A percentile compares a stretch with the other conserved stretches of the same genome.
Evolutionary conservation across 1,140 invertebrate genomes (phyloP).

Genomic region (Oedothorax gibbosus): DNA sequence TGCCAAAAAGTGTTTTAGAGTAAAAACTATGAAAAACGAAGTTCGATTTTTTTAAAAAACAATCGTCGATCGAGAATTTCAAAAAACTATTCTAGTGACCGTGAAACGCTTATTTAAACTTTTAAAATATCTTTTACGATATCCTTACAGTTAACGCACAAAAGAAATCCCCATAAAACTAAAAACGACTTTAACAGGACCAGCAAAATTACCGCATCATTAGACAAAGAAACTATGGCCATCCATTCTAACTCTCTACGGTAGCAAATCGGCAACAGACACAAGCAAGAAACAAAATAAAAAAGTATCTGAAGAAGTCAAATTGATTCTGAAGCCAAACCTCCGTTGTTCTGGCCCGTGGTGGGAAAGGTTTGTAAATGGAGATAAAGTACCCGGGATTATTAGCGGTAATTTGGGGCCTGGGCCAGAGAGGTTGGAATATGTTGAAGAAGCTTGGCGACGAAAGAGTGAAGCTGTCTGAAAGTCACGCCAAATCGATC

Average conservation of each 20-base stretch:
- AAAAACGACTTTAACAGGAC: background rate
- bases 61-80: too few species aligned
- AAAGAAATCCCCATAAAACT: too few species aligned
- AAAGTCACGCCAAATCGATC: too few species aligned
- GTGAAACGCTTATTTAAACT: too few species aligned
- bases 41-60: too few species aligned
- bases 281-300: conserved; percentile 8
- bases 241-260: background rate
- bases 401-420: conserved; percentile 24
- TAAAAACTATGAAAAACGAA: too few species aligned
- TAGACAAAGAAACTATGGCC: conserved; percentile 15
- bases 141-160: too few species aligned
- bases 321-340: conserved; percentile 27
- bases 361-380: conserved; percentile 19
- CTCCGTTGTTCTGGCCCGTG: conserved; percentile 6
- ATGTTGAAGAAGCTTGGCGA: too few species aligned
- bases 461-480: too few species aligned
- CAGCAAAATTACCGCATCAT: conserved; percentile 42
- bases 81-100: too few species aligned
- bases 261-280: background rate
- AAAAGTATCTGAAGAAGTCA: conserved; percentile 9
- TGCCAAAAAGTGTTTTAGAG: too few species aligned
- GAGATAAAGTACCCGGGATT: conserved; percentile 44
- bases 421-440: background rate
- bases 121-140: too few species aligned